Base-by-base conservation (phyloP, 2,888 invertebrate genomes). In the Nomada lathburiana region DNA sequence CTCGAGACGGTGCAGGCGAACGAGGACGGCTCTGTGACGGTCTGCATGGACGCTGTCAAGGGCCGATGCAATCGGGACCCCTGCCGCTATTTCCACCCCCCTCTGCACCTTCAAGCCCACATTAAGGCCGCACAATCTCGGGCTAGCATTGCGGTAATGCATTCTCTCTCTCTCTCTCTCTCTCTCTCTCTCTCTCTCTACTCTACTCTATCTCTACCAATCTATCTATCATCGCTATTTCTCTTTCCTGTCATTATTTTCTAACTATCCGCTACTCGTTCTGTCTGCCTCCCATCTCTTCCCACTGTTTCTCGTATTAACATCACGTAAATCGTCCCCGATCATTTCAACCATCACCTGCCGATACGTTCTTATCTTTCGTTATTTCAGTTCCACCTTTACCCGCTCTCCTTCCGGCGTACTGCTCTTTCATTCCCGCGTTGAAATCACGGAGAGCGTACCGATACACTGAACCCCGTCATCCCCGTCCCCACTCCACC, bases 11-110 rank as follows among this genome's bases (percentile, higher is more conserved):
- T 98, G 95, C 97, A 97, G 95, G 97, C 98, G 96, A 98, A 98
- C 96, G 97, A 97, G 95, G 98, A 98, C 97, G 98, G 98, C 97
- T 97, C 98, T 96, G 98, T 98, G 96, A 98, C 98, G 96, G 98
- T 98, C 96, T 99, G 99, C 98, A 98, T 98, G 98, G 98, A 99
- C 97, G 98, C 98, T 96, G 97, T 98, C 96, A 98, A 98, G 97
- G 98, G 98, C 96, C 97, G 98, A 97, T 98, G 98, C 97, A 97
- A 97, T 96, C 98, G 98, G 96, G 98, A 98, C 96, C 98, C 98
- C 96, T 99, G 99, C 98, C 98, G 98, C 97, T 98, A 98, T 98
- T 98, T 98, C 97, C 98, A 99, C 97, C 98, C 98, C 96, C 98
- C 98, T 96, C 97, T 98, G 97, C 98, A 99, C 98, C 98, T 99